A percentile compares a stretch with the other conserved stretches of the same genome.
Evolutionary conservation across 2,113 vertebrate genomes (phyloP).

Genomic region (Chionodraco myersi): DNA sequence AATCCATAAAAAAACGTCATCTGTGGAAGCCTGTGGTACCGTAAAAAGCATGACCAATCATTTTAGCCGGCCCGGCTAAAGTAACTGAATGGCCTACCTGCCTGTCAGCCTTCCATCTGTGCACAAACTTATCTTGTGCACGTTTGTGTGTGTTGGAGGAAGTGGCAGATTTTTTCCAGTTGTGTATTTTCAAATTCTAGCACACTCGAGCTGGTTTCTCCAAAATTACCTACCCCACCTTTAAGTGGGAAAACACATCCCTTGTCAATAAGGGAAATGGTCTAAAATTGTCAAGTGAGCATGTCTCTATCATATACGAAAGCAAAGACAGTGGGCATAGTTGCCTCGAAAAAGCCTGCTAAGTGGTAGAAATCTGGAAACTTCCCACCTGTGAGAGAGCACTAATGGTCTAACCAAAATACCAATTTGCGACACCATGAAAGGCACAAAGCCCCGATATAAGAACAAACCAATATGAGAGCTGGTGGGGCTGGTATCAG

Average conservation of each 20-base stretch:
- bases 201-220: no score
- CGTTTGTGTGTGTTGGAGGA: no score
- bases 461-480: neutral
- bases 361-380: neutral
- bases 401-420: neutral
- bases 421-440: neutral
- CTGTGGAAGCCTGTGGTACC: no score
- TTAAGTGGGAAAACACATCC: neutral
- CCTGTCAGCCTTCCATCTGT: no score
- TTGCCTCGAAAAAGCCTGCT: neutral
- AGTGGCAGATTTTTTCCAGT: no score
- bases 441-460: neutral
- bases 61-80: no score
- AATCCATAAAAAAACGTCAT: no score
- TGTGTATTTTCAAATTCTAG: no score
- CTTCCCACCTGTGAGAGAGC: neutral
- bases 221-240: no score
- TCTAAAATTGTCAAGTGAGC: neutral
- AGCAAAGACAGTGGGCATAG: neutral
- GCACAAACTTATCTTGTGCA: no score
- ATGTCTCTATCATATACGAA: neutral
- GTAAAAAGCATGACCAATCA: no score
- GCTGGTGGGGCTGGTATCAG: neutral
- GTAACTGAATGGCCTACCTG: no score
- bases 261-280: neutral